Base-by-base conservation (phyloP, 1,140 invertebrate species). In the Schlechtendalia chinensis region DNA sequence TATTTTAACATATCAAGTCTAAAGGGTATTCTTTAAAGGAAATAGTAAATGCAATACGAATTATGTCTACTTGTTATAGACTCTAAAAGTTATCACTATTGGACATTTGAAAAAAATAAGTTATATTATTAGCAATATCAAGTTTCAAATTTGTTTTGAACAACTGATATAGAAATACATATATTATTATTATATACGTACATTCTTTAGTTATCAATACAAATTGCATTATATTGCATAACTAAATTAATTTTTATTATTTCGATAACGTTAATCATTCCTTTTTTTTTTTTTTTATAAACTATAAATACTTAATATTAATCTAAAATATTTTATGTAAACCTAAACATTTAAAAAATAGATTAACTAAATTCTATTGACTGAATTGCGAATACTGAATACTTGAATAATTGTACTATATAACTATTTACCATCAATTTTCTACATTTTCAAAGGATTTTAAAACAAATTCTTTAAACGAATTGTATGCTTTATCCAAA, bases 401-500 rank as follows among this genome's bases (percentile, higher is more conserved):
- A 77, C 8, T 58, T 77, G 32, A 4, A 11, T 77, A 77, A 22
- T 39, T 39, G 12, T 39, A 39, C 8, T 39, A 39, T 39, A 3
- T 24, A 45, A 14, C 0, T 59, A 39, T 4, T 4, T 59, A 59
- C 22, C n/a, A 39, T 77, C 45, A 77, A 59, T 83, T 82, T 83
- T 91, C 90, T 12, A 82, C 47, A 56, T 63, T 82, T 19, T 77
- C 71, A 24, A 79, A 79, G 19, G 75, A 79, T 24, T 79, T 79
- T 12, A 83, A 69, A 19, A 94, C 87, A 86, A 93, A 94, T 45
- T 91, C 88, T 69, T 90, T 90, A 14, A 99, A 89, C 82, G 93
- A 88, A 77, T 88, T 84, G 86, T 98, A 99, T 16, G 97, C 94
- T 82, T 90, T 89, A n/a, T 97, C 93, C 32, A 98, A 85, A 82